A percentile compares a stretch with the other conserved stretches of the same genome.
Conservation (phyloP, 2,888 invertebrate species). For the Pasiphila rectangulata region DNA sequence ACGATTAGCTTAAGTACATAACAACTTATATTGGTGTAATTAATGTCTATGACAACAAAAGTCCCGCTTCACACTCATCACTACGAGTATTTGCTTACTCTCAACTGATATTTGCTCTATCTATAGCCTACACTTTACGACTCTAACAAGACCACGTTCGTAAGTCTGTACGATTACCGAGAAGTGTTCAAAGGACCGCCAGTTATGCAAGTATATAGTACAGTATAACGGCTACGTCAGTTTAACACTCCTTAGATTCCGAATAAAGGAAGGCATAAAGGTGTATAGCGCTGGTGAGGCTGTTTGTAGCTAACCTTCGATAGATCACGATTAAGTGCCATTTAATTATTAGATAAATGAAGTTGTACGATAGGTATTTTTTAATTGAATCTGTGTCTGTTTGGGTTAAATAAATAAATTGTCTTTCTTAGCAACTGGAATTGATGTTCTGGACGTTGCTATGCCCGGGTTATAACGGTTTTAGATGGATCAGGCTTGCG, state of each 20-base stretch:
- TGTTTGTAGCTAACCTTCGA: not conserved
- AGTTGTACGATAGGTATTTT: not conserved
- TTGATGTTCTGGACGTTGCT: too few species aligned
- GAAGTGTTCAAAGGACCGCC: constrained; percentile 22
- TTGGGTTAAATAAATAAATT: not conserved
- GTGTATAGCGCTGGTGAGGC: too few species aligned
- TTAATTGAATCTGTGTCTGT: not conserved
- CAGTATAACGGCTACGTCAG: constrained; percentile 5
- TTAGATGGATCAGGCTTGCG: too few species aligned
- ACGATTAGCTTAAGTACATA: too few species aligned
- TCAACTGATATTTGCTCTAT: not conserved
- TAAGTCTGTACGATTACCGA: constrained; percentile 15
- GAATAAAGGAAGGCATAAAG: not conserved
- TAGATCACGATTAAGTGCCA: not conserved
- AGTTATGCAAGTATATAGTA: constrained; percentile 1
- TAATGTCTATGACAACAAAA: too few species aligned
- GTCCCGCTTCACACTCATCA: too few species aligned
- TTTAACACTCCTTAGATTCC: constrained; percentile 5
- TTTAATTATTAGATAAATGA: not conserved
- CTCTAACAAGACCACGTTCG: constrained; percentile 9
- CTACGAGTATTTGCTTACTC: too few species aligned
- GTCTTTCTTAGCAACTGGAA: too few species aligned
- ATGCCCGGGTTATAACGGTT: too few species aligned
- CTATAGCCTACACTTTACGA: not conserved
- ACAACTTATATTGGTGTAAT: too few species aligned